phyloP scores from a whole-genome alignment of 2,113 vertebrate genomes.

The Thomomys bottae region DNA sequence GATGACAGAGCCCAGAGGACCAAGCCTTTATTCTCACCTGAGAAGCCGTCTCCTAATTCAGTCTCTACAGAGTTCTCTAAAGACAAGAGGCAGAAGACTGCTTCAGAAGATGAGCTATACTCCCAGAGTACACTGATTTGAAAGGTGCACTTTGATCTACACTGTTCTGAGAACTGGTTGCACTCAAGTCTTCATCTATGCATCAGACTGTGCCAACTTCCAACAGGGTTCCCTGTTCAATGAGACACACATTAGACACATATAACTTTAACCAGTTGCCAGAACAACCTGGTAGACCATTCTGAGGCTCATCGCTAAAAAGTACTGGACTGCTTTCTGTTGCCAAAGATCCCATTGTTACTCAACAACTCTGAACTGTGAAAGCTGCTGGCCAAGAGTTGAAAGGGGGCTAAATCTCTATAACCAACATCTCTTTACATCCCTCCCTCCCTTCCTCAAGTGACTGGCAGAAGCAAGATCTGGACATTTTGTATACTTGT shows the following conservation, averaged over 20 bases:
- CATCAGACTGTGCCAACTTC: neutral
- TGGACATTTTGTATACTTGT: rapidly evolving
- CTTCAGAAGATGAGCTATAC: neutral
- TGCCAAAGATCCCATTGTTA: neutral
- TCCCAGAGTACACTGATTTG: neutral
- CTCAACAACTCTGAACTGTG: neutral
- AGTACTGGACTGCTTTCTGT: neutral
- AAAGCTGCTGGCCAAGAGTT: neutral
- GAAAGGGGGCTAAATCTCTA: rapidly evolving
- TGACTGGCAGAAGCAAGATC: neutral
- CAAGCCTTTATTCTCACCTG: constrained; percentile 9
- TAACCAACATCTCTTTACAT: neutral
- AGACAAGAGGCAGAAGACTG: neutral
- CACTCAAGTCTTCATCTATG: rapidly evolving
- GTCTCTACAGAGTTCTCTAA: neutral
- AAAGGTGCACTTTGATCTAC: neutral
- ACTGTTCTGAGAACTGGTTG: neutral
- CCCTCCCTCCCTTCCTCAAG: neutral
- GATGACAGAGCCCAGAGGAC: rapidly evolving
- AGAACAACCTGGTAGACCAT: too few species aligned
- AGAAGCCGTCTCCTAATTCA: neutral
- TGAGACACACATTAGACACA: neutral
- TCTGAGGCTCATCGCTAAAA: neutral
- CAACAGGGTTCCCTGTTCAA: rapidly evolving
- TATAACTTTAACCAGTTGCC: neutral